Evolutionary conservation across 2,888 invertebrate genomes (phyloP), one percentile per base, ranked within the genome.

Genomic region (Lissonota sp.): DNA sequence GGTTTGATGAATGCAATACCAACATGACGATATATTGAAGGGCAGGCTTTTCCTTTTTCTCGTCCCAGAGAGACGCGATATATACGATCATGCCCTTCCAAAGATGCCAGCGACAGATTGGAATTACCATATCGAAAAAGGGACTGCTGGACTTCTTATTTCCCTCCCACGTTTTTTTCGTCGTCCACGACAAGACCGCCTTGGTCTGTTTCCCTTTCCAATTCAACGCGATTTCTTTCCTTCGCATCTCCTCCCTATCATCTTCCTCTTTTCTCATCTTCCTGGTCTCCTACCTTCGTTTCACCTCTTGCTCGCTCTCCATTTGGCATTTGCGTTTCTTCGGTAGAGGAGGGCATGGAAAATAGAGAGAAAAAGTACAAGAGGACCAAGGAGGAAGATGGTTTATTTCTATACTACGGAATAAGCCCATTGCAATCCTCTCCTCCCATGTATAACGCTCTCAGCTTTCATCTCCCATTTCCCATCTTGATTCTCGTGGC

Each of bases 21-120:
- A 62, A 14, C 7, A 49, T 26, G 40, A 26, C 49, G 70, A 26
- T 26, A 76, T 69, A 57, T 80, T 78, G 83, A 84, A 42, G 79
- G 81, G 83, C 79, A 82, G 81, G 71, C 72, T 76, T 82, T 80
- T 76, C 58, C 46, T 46, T 70, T n/a, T 26, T 40, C 10, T 51
- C 42, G 62, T 5, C 44, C 26, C 16, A 74, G 57, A 72, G 70
- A 77, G 60, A 58, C 49, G 70, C 66, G 79, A 55, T 55, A 12
- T 55, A 12, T 39, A 12, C 16, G 49, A 53, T 44, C 10, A 3
- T 53, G 64, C 76, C 78, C 82, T 84, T 84, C 85, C 83, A 86
- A 84, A 84, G 84, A 86, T 86, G 87, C 84, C 86, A 86, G 55
- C 86, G 86, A 86, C 90, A 90, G 89, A 90, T 90, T 90, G 88